These are phyloP conservation scores for Pangasius krempfi DNA, from an alignment of 2,797 vertebrate genomes.

Conservation along the genomic window DNA sequence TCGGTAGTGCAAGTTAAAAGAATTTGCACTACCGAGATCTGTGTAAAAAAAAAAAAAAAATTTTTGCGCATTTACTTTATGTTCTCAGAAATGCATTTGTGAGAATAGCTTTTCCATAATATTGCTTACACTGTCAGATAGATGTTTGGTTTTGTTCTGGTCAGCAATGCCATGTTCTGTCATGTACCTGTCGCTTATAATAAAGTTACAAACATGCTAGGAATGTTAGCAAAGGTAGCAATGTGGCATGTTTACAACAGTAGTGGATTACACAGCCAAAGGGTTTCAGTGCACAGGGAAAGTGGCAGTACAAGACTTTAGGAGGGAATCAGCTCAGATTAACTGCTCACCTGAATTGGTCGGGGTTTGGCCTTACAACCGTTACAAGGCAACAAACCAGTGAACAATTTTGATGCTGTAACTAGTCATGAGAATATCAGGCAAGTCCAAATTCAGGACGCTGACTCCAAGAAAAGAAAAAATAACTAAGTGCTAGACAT, in stretches of 20 bases:
- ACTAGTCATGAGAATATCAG: constrained; percentile 15
- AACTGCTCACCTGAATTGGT: constrained; percentile 25
- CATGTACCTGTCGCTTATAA: neutral
- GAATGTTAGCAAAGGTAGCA: neutral
- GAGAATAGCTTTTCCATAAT: neutral
- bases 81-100: neutral
- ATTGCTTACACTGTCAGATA: neutral
- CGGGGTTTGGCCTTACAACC: neutral
- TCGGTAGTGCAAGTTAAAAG: neutral
- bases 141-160: neutral
- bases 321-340: neutral
- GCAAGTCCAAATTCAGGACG: neutral
- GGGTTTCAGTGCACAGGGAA: neutral
- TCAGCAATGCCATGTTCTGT: neutral
- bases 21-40: neutral
- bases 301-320: neutral
- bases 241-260: neutral
- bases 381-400: neutral
- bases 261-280: neutral
- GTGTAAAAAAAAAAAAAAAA: neutral
- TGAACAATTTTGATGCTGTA: neutral
- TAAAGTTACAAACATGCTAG: neutral
- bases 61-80: neutral
- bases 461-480: no score
- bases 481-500: neutral